Evolutionary conservation across 1,140 invertebrate genomes (phyloP), one percentile per base, ranked within the genome.

Genomic region (Metopolophium dirhodum): DNA sequence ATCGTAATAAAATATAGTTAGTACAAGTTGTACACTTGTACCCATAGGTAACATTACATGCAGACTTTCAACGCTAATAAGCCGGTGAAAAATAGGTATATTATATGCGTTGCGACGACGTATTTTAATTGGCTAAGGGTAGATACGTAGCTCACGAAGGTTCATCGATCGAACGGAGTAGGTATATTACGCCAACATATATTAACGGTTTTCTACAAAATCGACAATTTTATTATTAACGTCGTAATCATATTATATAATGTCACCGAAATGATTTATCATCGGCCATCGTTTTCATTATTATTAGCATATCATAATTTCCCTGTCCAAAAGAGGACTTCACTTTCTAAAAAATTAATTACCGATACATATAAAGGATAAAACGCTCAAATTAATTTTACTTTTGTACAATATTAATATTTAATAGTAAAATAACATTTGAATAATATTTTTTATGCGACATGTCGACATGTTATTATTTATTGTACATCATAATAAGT

Each of bases 201-300:
- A 77, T 77, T 14, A 77, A n/a, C 30, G n/a, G 30, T 77, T 77
- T 77, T 77, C 61, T n/a, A 77, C 61, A 77, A 77, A 41, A 83
- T 83, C 37, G 82, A 41, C 82, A 41, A 41, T 41, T 35, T 83
- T 83, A 83, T 83, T 83, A 83, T 83, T 83, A 83, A 41, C 35
- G 82, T 20, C 82, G 37, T 83, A 83, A 77, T 77, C n/a, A 77
- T 77, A 77, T 77, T 77, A 77, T n/a, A 14, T 77, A 77, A 77
- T 77, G 61, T 77, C 61, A 77, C 30, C 30, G 6, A n/a, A 77
- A 77, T 77, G 61, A n/a, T 77, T 77, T 77, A 77, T 77, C n/a
- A n/a, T 77, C 14, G n/a, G 61, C 61, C 61, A 77, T 77, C 61
- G 61, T 77, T 77, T 77, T 77, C 30, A 77, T 77, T 77, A 77